Evolutionary conservation across 92 coral and sea anemone species (phyloP), one percentile per base, ranked within the genome.

Genomic region (Epizoanthus stellaris): DNA sequence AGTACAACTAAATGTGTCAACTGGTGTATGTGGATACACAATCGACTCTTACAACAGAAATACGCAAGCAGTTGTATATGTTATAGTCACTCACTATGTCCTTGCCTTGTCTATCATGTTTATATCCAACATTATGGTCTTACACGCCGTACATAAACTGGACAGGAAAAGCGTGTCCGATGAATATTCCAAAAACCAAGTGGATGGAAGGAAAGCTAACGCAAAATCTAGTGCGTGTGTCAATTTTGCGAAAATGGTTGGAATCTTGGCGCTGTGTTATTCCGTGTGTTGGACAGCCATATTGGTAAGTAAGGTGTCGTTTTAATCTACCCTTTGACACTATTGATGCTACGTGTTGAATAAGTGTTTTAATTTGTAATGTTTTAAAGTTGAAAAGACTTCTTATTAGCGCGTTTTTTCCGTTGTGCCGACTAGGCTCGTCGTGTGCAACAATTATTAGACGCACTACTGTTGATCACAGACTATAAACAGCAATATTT

Each of bases 161-260:
- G 94, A 94, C 36, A 93, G 90, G 45, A 94, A 94, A 23, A 90
- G 91, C 2, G 91, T 93, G 74, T 90, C 95, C 6, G 98, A 90
- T 10, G 95, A 91, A 69, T 94, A 90, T 40, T 60, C 68, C 54
- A 90, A 82, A 68, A 72, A 83, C 49, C 92, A 76, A 54, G 82
- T 85, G 21, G 82, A 82, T 36, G 85, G 85, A 17, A 80, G 84
- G 62, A 76, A 76, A 43, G 75, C 88, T 36, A 63, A 69, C 7
- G 77, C 85, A 43, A 76, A 73, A 14, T 76, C 86, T 10, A 88
- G 93, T 45, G 98, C 98, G 39, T 94, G 95, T 47, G 80, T 94
- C 43, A 94, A 92, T 63, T 94, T 94, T 66, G 98, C 98, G 10
- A 94, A 94, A 84, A 94, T 94, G 98, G 98, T 94, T n/a, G 94